These are phyloP conservation scores for Myotis davidii DNA, from an alignment of 2,113 vertebrate genomes.

Conservation along the genomic window DNA sequence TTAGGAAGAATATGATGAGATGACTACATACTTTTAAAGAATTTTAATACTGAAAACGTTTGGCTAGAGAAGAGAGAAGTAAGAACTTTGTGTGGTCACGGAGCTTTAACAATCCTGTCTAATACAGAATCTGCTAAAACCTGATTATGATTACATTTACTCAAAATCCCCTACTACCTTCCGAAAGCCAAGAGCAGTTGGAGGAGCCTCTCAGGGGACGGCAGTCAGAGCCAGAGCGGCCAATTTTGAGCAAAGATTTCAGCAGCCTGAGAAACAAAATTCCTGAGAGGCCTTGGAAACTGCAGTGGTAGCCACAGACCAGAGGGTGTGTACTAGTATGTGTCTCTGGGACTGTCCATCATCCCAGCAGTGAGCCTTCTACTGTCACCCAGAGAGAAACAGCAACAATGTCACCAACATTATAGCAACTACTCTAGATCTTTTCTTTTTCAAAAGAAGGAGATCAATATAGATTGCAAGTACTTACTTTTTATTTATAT, in stretches of 20 bases:
- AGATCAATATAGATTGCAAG: background rate
- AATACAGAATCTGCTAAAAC: background rate
- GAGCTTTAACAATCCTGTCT: background rate
- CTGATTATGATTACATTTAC: background rate
- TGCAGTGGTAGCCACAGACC: background rate
- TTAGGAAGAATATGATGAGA: background rate
- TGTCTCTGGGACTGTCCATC: background rate
- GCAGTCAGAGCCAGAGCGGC: background rate
- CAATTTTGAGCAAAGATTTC: background rate
- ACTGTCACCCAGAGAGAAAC: background rate
- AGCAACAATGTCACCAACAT: background rate
- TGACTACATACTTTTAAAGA: background rate
- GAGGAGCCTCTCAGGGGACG: background rate
- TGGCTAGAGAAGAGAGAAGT: background rate
- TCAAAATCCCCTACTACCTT: background rate
- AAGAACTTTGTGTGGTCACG: background rate
- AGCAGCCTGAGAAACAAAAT: background rate
- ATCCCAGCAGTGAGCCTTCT: background rate
- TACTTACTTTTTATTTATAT: conserved; percentile 48
- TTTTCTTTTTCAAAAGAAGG: background rate
- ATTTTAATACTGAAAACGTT: background rate
- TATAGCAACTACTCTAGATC: no score
- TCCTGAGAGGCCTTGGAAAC: background rate
- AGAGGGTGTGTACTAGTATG: background rate
- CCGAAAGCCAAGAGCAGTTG: rapidly evolving